These are phyloP conservation scores for Laticauda colubrina DNA, from an alignment of 2,113 vertebrate genomes.

Conservation along the genomic window DNA sequence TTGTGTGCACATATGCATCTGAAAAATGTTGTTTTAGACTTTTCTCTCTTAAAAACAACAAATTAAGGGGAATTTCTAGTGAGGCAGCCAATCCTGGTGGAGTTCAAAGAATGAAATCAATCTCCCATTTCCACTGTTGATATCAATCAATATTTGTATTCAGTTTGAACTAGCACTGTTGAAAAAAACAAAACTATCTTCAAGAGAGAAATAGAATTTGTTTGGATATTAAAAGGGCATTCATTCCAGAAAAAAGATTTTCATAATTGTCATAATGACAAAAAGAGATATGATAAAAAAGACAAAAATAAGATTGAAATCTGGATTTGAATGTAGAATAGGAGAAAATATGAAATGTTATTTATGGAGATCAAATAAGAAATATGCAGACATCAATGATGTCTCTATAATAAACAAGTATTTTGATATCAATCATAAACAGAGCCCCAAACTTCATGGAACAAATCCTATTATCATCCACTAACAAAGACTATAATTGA, in stretches of 20 bases:
- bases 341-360: not conserved
- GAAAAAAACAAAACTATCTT: constrained; percentile 53
- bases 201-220: constrained; percentile 31
- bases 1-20: constrained; percentile 10
- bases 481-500: not conserved
- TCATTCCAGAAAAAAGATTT: constrained; percentile 11
- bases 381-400: not conserved
- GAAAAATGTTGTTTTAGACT: constrained; percentile 41
- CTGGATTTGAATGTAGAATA: not conserved
- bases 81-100: constrained; percentile 47
- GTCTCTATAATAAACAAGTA: not conserved
- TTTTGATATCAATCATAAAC: not conserved
- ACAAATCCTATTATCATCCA: not conserved
- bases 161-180: constrained; percentile 40
- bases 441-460: too few species aligned
- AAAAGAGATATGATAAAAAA: not conserved
- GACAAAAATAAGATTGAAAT: constrained; percentile 6
- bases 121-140: constrained; percentile 49
- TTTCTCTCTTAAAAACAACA: constrained; percentile 42
- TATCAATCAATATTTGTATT: constrained; percentile 58
- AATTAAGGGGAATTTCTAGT: constrained; percentile 55
- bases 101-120: constrained; percentile 59
- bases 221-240: not conserved
- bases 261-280: not conserved
- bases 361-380: not conserved